Conservation (phyloP, 1,140 invertebrate species). For the Rhagoletis zephyria region DNA sequence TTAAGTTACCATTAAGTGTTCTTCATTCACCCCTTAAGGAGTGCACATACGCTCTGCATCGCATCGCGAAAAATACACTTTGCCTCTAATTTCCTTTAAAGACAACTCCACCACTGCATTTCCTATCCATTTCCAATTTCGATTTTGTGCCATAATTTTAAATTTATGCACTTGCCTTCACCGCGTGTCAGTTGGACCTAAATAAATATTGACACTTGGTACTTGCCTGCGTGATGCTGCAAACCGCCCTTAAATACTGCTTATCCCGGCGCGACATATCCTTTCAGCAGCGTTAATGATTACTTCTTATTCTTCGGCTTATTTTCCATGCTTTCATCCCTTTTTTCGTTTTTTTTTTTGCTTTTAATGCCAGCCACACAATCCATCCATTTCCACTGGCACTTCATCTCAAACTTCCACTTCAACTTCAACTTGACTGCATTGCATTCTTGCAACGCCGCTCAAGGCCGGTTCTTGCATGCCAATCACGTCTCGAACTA, state of each 20-base stretch:
- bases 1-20: neutral
- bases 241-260: neutral
- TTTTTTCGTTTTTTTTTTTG: neutral
- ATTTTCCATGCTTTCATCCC: neutral
- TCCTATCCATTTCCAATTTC: neutral
- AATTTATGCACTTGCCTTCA: neutral
- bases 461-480: slow-evolving; percentile 1
- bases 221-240: neutral
- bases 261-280: neutral
- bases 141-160: neutral
- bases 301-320: neutral
- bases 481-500: neutral
- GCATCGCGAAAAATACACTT: neutral
- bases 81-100: neutral
- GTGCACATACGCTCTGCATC: neutral
- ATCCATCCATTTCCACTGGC: no score
- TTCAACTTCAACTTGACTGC: neutral
- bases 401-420: neutral
- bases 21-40: neutral
- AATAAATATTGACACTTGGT: neutral
- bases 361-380: neutral
- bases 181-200: neutral
- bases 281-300: neutral
- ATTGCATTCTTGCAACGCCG: neutral
- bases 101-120: neutral